A percentile compares a stretch with the other conserved stretches of the same genome.
These are phyloP conservation scores for Indicator indicator DNA, from an alignment of 2,113 vertebrate genomes.

Conservation along the genomic window DNA sequence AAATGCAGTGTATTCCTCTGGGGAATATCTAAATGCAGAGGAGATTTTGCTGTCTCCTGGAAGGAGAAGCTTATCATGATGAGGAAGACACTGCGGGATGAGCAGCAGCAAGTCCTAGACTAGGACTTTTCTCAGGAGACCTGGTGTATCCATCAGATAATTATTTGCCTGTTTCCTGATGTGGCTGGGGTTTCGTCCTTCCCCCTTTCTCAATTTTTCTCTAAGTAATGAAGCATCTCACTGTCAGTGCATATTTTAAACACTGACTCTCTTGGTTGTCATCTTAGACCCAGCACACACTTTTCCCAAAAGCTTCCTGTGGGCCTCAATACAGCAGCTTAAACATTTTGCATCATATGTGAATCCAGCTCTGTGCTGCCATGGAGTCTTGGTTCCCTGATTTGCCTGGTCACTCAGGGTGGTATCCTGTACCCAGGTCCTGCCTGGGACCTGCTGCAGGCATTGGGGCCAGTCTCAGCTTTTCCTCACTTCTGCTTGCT, in stretches of 20 bases:
- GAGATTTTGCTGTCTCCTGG: neutral
- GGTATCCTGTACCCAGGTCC: neutral
- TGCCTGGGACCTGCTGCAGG: neutral
- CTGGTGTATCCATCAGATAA: neutral
- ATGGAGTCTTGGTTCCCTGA: neutral
- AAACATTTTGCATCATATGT: neutral
- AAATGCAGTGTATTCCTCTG: neutral
- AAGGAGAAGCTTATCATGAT: neutral
- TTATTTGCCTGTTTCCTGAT: conserved; percentile 14
- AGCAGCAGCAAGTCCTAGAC: neutral
- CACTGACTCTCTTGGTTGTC: conserved; percentile 16
- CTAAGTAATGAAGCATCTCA: conserved; percentile 36
- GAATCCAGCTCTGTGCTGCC: neutral
- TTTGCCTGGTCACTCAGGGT: neutral
- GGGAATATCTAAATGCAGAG: neutral
- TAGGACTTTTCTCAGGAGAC: neutral
- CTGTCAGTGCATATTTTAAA: conserved; percentile 44
- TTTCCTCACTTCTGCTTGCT: neutral
- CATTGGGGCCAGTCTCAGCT: neutral
- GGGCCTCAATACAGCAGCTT: conserved; percentile 11
- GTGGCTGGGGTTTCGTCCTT: neutral
- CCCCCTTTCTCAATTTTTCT: neutral
- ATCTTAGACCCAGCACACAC: neutral
- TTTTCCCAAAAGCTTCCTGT: conserved; percentile 55
- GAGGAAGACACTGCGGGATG: neutral